A percentile compares a stretch with the other conserved stretches of the same genome.
Conservation (phyloP, 30 jellyfish, hydroid and myxozoan genomes). For the Aurelia aurita complex sp. Pacific region DNA sequence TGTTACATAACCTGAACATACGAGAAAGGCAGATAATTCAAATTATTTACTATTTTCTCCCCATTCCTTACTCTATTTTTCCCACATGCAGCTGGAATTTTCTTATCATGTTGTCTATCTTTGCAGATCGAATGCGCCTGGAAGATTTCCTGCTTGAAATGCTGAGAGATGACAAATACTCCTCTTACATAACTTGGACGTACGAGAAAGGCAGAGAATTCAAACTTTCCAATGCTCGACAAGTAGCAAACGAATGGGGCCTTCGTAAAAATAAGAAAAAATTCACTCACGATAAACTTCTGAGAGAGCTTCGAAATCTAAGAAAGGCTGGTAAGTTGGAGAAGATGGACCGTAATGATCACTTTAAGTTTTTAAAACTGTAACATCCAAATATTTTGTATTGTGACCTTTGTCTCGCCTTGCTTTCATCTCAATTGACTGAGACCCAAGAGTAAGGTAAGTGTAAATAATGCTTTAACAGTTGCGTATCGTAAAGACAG, state of each 20-base stretch:
- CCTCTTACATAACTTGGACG: slow-evolving; percentile 49
- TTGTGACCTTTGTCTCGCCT: no score
- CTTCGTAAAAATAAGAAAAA: slow-evolving; percentile 8
- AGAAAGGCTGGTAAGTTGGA: slow-evolving; percentile 11
- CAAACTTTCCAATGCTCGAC: slow-evolving; percentile 39
- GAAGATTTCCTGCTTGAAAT: slow-evolving; percentile 14
- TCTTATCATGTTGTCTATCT: not conserved
- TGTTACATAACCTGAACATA: no score
- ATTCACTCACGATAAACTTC: slow-evolving; percentile 36
- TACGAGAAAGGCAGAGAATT: slow-evolving; percentile 30
- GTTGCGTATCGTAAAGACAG: no score
- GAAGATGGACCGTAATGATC: slow-evolving; percentile 21
- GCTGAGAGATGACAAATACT: slow-evolving; percentile 5
- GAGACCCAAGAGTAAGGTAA: no score
- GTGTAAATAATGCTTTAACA: no score
- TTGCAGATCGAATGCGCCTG: slow-evolving; percentile 6
- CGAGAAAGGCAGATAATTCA: no score
- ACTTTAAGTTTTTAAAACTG: slow-evolving; percentile 5
- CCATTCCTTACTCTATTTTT: no score
- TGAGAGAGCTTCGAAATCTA: slow-evolving; percentile 39
- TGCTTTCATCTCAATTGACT: no score
- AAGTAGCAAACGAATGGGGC: slow-evolving; percentile 48
- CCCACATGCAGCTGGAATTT: no score
- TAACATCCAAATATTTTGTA: no score
- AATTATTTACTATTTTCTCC: no score